A percentile compares a stretch with the other conserved stretches of the same genome.
Conservation (phyloP, 2,113 vertebrate species). For the Muntiacus reevesi region DNA sequence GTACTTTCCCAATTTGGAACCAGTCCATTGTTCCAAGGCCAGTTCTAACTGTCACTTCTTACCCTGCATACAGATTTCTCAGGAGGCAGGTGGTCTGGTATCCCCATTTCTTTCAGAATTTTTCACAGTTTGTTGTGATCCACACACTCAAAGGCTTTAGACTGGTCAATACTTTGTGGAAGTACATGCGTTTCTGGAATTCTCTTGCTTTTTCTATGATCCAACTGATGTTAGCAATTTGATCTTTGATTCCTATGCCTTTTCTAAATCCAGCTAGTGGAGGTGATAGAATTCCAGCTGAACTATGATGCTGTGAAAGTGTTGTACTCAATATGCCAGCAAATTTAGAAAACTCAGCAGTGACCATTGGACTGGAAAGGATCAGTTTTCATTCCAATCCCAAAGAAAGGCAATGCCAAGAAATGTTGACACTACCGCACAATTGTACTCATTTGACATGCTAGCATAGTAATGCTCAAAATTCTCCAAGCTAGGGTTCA, state of each 20-base stretch:
- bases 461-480: neutral
- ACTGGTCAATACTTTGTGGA: neutral
- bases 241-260: neutral
- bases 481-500: neutral
- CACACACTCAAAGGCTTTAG: neutral
- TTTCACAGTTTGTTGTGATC: neutral
- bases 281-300: neutral
- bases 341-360: neutral
- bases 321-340: neutral
- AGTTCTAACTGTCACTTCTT: neutral
- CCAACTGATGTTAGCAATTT: neutral
- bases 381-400: neutral
- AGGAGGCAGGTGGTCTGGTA: neutral
- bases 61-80: neutral
- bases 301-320: neutral
- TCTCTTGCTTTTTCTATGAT: neutral
- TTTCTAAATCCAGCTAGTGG: neutral
- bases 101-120: neutral
- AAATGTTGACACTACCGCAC: neutral
- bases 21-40: fast-evolving
- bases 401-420: neutral
- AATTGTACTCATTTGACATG: neutral
- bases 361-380: neutral
- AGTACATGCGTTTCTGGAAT: neutral
- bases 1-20: neutral